Base-by-base conservation (phyloP, 2,113 vertebrate species). In the Microcebus lehilahytsara region DNA sequence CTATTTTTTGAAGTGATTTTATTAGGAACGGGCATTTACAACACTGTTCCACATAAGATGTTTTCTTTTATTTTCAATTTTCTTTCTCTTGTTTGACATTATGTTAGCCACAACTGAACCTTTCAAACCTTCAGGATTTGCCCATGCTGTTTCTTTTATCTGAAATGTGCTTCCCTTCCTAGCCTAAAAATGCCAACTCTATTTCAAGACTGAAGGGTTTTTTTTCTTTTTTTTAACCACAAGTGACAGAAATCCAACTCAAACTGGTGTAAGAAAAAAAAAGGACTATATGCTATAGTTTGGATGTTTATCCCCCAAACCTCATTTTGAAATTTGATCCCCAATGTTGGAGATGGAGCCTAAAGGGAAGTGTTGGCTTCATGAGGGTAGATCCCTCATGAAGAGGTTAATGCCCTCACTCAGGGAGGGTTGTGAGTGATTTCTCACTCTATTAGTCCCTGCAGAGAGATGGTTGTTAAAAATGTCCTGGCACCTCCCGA, bases 131-230 rank as follows among this genome's bases (percentile, higher is more conserved):
- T 34, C 51, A 34, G 37, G 40, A 34, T 71, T 92, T 83, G 46
- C 53, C 74, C 56, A 27, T 62, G 25, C 56, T 79, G 60, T 67
- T 87, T 94, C 78, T 94, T 86, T 79, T 85, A 56, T 71, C 46
- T 42, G 22, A 96, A 96, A 92, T 58, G 19, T 6, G 23, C 62
- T 79, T 93, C n/a, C 60, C 27, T 90, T 93, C 58, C 64, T 78
- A 81, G 46, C 14, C 53, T 87, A 72, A 96, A 97, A 96, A 94
- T 92, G 84, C 23, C 60, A 77, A 78, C 23, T 94, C 79, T 75
- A 56, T 89, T 92, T 92, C 84, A 77, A 85, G 49, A 75, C 25
- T 85, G 20, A 37, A 37, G 27, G 58, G 46, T 46, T 25, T 60
- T 62, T 62, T 62, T 62, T 62, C 30, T 40, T 37, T 92, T 94